Evolutionary conservation across 2,888 invertebrate species (phyloP), one percentile per base, ranked within the genome.

Genomic region (Neelides folsomi): DNA sequence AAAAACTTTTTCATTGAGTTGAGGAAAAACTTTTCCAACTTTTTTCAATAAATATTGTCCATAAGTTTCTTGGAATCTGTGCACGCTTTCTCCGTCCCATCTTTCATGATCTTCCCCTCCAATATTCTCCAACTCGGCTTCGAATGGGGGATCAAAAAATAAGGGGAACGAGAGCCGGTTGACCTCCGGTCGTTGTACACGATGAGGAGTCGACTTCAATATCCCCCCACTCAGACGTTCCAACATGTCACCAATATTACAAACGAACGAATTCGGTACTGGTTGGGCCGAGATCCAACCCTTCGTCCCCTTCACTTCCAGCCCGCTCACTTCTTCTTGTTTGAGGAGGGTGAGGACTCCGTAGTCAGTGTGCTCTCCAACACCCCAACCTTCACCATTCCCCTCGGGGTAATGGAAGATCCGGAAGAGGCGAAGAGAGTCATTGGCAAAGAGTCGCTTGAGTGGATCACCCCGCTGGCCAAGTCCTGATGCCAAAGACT

Each of bases 301-400:
- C 13, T 35, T 34, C 27, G 49, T 35, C 27, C 47, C 39, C 42
- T 52, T 48, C 1, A 58, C 54, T 53, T 58, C 49, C 12, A 58
- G 20, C 27, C 58, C 58, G 12, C 54, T 48, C 19, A 52, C 38
- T 18, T 51, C 9, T 15, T 58, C 58, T 16, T 54, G 54, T 48
- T 58, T 58, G 13, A 58, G 16, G 45, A 58, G 54, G 12, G 58
- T 58, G 16, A 58, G 47, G 40, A 58, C 42, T 5, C 58, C 58
- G 40, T 58, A 58, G 37, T 56, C 56, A 1, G 56, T 56, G 37
- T 58, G 58, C 38, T 58, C 58, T 10, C 53, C 56, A 7, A 58
- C 56, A n/a, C 56, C 58, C 56, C 56, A 58, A 9, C 41, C 45
- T 20, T 44, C 51, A 1, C 20, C n/a, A 35, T 19, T 9, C 6